These are phyloP conservation scores for Benitochromis conjunctus DNA, from an alignment of 2,113 vertebrate genomes.

Conservation along the genomic window DNA sequence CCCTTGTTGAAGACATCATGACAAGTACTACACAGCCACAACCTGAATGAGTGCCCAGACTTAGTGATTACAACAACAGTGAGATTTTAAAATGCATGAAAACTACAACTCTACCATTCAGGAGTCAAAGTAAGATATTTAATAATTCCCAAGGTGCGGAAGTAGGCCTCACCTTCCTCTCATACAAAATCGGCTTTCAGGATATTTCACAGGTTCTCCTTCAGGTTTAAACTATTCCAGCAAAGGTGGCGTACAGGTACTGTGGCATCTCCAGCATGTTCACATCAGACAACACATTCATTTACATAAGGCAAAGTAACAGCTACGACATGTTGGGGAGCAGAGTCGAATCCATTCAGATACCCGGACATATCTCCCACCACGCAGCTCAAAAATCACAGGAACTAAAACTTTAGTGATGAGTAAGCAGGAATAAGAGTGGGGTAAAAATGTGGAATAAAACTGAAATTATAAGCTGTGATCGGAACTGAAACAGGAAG, in stretches of 20 bases:
- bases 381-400: background rate
- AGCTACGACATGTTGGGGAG: background rate
- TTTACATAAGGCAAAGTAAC: slow-evolving; percentile 47
- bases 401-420: background rate
- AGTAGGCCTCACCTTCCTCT: background rate
- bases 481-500: background rate
- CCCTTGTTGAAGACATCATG: background rate
- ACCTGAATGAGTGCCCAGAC: background rate
- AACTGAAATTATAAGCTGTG: background rate
- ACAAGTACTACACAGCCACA: background rate
- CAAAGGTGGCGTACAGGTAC: background rate
- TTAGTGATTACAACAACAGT: background rate
- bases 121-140: background rate
- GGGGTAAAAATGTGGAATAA: background rate
- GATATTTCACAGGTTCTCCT: background rate
- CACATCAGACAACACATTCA: slow-evolving; percentile 36
- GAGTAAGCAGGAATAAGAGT: background rate
- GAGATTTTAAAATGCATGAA: background rate
- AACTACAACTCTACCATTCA: background rate
- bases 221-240: background rate
- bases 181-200: slow-evolving; percentile 8
- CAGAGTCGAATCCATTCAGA: background rate
- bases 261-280: slow-evolving; percentile 22
- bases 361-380: rapidly evolving
- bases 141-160: background rate